These are phyloP conservation scores for Solenopsis fugax DNA, from an alignment of 1,140 invertebrate genomes.

Conservation along the genomic window DNA sequence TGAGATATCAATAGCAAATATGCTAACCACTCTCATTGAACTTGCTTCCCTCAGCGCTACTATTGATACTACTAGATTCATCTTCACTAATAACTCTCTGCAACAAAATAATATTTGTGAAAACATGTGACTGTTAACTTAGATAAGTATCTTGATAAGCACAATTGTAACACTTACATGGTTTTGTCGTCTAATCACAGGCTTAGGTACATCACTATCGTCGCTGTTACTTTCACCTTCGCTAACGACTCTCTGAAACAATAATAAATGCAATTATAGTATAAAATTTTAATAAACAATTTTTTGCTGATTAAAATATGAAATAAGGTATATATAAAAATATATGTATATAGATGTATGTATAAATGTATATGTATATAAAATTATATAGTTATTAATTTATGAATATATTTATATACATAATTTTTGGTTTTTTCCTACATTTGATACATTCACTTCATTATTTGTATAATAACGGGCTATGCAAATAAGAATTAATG, in stretches of 20 bases:
- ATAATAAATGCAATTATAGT: neutral
- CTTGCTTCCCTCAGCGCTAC: slow-evolving; percentile 67
- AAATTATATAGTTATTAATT: neutral
- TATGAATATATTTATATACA: neutral
- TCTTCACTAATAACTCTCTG: slow-evolving; percentile 82
- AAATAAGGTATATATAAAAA: neutral
- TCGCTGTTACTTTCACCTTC: slow-evolving; percentile 83
- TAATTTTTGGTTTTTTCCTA: neutral
- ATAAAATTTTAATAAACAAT: slow-evolving; percentile 9
- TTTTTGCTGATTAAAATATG: neutral
- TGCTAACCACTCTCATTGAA: slow-evolving; percentile 71
- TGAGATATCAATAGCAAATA: neutral
- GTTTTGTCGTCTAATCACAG: slow-evolving; percentile 78
- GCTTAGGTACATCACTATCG: slow-evolving; percentile 80
- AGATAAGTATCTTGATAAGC: neutral
- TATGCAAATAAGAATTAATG: neutral
- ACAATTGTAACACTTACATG: slow-evolving; percentile 75
- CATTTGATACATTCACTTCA: neutral
- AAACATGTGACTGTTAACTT: neutral
- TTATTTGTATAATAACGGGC: neutral
- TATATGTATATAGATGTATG: no score
- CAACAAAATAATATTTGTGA: slow-evolving; percentile 46
- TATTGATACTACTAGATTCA: slow-evolving; percentile 78
- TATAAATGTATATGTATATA: no score
- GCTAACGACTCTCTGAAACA: slow-evolving; percentile 78